Evolutionary conservation across 2,888 invertebrate species (phyloP).

Genomic region (Meiosimyza decipiens): DNA sequence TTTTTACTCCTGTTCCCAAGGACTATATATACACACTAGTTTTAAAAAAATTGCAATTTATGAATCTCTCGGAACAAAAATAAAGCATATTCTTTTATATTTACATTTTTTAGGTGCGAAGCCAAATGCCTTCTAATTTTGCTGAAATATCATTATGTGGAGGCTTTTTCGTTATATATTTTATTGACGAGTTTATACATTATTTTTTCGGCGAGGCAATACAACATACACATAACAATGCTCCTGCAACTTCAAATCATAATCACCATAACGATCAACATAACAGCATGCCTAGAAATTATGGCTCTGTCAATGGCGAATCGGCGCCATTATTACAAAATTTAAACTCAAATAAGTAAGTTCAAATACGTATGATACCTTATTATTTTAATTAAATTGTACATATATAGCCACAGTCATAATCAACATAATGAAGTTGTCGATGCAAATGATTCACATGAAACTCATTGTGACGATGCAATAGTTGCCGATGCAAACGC

Average conservation of each 20-base stretch:
- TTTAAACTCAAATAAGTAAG: background rate
- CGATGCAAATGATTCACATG: slow-evolving; percentile 17
- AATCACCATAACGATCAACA: slow-evolving; percentile 12
- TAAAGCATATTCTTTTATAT: slow-evolving; percentile 3
- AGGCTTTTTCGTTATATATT: slow-evolving; percentile 79
- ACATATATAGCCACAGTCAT: slow-evolving; percentile 36
- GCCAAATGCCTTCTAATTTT: slow-evolving; percentile 70
- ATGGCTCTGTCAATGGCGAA: slow-evolving; percentile 53
- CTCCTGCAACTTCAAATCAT: slow-evolving; percentile 27
- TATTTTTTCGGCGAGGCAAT: slow-evolving; percentile 71
- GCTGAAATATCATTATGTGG: slow-evolving; percentile 75
- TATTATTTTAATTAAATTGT: background rate
- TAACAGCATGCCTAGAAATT: slow-evolving; percentile 39
- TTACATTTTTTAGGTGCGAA: slow-evolving; percentile 65
- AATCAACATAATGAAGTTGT: slow-evolving; percentile 27
- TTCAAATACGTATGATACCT: background rate
- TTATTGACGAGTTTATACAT: slow-evolving; percentile 80
- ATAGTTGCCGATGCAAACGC: slow-evolving; percentile 59
- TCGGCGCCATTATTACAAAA: slow-evolving; percentile 41
- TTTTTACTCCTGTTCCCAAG: too few relatives aligned
- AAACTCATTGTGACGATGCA: slow-evolving; percentile 49
- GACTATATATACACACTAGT: too few relatives aligned
- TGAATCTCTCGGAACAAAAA: too few relatives aligned
- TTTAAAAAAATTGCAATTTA: too few relatives aligned
- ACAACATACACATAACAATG: slow-evolving; percentile 52